These are phyloP conservation scores for Cavia porcellus DNA, from an alignment of 2,113 vertebrate genomes.

Conservation along the genomic window DNA sequence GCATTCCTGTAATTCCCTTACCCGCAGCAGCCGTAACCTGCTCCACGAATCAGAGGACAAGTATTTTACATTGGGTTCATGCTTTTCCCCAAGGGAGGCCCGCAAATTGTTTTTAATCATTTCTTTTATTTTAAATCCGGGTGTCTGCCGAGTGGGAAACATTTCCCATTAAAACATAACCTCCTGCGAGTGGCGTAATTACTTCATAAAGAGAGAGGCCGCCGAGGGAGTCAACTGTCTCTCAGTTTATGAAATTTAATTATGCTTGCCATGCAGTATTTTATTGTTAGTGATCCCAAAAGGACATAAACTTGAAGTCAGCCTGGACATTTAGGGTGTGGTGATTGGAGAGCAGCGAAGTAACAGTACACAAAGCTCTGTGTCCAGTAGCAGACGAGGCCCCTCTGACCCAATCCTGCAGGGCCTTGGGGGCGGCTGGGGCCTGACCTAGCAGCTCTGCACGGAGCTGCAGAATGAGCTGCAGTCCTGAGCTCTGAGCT, in stretches of 20 bases:
- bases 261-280: constrained; percentile 58
- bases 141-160: constrained; percentile 54
- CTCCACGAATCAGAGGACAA: constrained; percentile 62
- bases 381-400: not conserved
- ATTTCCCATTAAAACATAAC: constrained; percentile 60
- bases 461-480: not conserved
- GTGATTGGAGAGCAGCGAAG: constrained; percentile 29
- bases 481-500: not conserved
- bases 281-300: constrained; percentile 58
- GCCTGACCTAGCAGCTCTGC: not conserved
- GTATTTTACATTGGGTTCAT: constrained; percentile 70
- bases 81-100: constrained; percentile 64
- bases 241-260: constrained; percentile 70
- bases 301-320: constrained; percentile 65
- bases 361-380: not conserved
- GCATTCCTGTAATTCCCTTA: constrained; percentile 16
- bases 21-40: not conserved
- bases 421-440: not conserved
- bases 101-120: constrained; percentile 73
- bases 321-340: constrained; percentile 34
- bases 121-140: constrained; percentile 78
- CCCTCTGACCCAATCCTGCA: not conserved
- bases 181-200: constrained; percentile 67
- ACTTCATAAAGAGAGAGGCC: constrained; percentile 58
- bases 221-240: not conserved